Base-by-base conservation (phyloP, 2,888 invertebrate genomes). In the Hypselothyrea guttata region DNA sequence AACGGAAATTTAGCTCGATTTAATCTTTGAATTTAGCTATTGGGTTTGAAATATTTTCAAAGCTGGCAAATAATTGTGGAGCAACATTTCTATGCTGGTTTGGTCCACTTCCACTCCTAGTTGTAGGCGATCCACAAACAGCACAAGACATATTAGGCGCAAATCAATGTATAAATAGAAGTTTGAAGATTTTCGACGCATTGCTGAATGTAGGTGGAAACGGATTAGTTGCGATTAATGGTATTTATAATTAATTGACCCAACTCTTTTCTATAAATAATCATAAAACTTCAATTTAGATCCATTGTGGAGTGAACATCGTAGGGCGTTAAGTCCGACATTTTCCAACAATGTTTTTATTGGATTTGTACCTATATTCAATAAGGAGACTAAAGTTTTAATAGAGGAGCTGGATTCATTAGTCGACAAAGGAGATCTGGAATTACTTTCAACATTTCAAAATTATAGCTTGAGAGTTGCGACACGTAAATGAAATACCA, bases 51-150 rank as follows among this genome's bases (percentile, higher is more conserved):
- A n/a, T n/a, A n/a, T n/a, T n/a, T n/a, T 4, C 22, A 4, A 27
- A 11, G 1, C 1, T 54, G 7, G 56, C 52, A 4, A 33, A 42
- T n/a, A 58, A 61, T 28, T 79, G 75, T 40, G 87, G 87, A 2
- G 18, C 71, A 7, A 33, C 69, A 5, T 59, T 75, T n/a, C 58
- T 81, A 4, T 75, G 85, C 0, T 87, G 87, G 86, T 54, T 87
- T 16, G 87, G 87, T 27, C 85, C 86, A 0, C 53, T 75, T 16
- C 87, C 87, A 1, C 71, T 86, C 42, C 35, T 87, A n/a, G 66
- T 87, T 4, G 67, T 84, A 7, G 70, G 62, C 18, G 87, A 87
- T 34, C 87, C 87, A 4, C 72, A 74, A 38, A 42, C 81, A 28
- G 54, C 69, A 0, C 78, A 84, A 42, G 73, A 82, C 27, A 65